A percentile compares a stretch with the other conserved stretches of the same genome.
Evolutionary conservation across 2,888 invertebrate genomes (phyloP).

Genomic region (Xestia xanthographa): DNA sequence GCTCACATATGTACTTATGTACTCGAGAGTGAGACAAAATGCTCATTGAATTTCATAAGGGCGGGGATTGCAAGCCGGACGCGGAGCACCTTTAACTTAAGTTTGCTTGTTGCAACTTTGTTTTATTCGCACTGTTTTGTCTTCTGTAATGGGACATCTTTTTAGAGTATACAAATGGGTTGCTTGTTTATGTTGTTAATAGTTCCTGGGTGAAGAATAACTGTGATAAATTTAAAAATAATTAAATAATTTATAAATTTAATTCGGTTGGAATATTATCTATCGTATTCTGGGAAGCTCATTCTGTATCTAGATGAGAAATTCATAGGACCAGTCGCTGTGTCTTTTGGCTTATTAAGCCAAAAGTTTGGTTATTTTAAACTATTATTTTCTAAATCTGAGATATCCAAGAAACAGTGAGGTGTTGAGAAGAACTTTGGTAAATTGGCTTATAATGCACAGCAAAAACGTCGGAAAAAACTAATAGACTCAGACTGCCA

Average conservation of each 20-base stretch:
- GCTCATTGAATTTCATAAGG: constrained; percentile 87
- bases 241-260: no score
- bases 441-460: neutral
- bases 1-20: constrained; percentile 72
- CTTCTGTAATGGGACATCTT: constrained; percentile 29
- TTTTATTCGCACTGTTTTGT: constrained; percentile 44
- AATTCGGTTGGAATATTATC: neutral
- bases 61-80: constrained; percentile 67
- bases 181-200: constrained; percentile 16
- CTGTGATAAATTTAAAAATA: neutral
- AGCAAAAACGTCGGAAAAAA: neutral
- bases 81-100: constrained; percentile 53
- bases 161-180: constrained; percentile 5
- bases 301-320: neutral
- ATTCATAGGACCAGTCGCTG: neutral
- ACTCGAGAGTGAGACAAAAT: constrained; percentile 78
- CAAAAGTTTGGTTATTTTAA: no score
- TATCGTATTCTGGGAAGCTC: neutral
- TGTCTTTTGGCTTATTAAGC: neutral
- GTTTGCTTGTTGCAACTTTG: constrained; percentile 53
- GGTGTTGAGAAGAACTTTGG: no score
- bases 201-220: neutral
- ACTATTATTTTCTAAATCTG: neutral
- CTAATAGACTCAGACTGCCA: no score
- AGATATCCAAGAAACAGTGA: neutral